These are phyloP conservation scores for Lochmaea crataegi DNA, from an alignment of 2,888 invertebrate genomes.

Conservation along the genomic window DNA sequence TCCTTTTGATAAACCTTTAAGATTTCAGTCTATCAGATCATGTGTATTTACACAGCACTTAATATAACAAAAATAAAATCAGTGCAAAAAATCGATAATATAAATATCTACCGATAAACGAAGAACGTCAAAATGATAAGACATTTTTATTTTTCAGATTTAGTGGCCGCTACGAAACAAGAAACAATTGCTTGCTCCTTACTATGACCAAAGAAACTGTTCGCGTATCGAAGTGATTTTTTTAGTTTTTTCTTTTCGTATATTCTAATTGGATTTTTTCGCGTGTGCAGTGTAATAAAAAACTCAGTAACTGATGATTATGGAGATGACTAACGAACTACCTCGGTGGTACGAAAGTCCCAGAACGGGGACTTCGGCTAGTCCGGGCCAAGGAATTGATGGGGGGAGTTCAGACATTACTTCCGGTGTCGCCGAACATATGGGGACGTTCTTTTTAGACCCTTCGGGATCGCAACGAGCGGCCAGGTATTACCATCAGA, in stretches of 20 bases:
- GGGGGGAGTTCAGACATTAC: constrained; percentile 61
- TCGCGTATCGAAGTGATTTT: constrained; percentile 40
- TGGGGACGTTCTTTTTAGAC: constrained; percentile 66
- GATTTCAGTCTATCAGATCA: constrained; percentile 27
- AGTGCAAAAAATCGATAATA: constrained; percentile 41
- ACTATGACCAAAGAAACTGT: constrained; percentile 44
- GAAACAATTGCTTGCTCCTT: constrained; percentile 34
- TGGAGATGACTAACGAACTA: constrained; percentile 67
- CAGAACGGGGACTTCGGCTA: constrained; percentile 62
- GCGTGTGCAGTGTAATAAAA: constrained; percentile 56
- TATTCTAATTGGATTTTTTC: constrained; percentile 42
- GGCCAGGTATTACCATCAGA: constrained; percentile 66
- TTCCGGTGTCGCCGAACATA: constrained; percentile 65
- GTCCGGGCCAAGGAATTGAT: constrained; percentile 61
- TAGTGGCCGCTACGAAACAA: constrained; percentile 47
- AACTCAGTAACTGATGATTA: constrained; percentile 61
- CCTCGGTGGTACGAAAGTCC: constrained; percentile 67
- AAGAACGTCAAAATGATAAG: constrained; percentile 21
- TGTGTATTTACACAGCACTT: constrained; percentile 35
- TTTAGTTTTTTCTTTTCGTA: constrained; percentile 2
- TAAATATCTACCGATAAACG: constrained; percentile 13
- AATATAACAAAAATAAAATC: constrained; percentile 40
- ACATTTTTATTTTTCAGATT: constrained; percentile 41
- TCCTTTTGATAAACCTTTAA: constrained; percentile 34
- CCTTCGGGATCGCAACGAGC: constrained; percentile 64